Evolutionary conservation across 2,888 invertebrate species (phyloP).

Genomic region (Euclidia mi): DNA sequence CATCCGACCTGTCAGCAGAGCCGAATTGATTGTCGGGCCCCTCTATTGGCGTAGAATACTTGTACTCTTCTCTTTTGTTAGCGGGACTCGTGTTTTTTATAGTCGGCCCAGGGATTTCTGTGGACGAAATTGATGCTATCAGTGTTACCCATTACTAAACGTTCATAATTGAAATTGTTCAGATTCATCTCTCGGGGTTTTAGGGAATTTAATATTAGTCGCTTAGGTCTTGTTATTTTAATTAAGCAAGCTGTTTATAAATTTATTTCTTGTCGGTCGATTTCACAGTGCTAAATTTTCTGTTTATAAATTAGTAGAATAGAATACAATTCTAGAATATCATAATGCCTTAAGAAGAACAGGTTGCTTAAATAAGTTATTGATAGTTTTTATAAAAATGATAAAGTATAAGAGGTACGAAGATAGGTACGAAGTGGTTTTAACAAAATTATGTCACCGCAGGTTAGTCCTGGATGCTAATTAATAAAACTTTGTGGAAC

Average conservation of each 20-base stretch:
- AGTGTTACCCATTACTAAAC: slow-evolving; percentile 11
- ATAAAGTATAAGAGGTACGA: slow-evolving; percentile 1
- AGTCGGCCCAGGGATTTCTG: slow-evolving; percentile 95
- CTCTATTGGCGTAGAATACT: slow-evolving; percentile 81
- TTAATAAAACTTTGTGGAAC: slow-evolving; percentile 16
- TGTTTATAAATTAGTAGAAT: no score
- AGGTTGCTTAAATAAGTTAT: no score
- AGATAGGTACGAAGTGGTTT: not conserved
- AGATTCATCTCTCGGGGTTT: slow-evolving; percentile 6
- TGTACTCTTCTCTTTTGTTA: slow-evolving; percentile 89
- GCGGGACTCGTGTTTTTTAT: slow-evolving; percentile 88
- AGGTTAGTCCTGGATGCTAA: slow-evolving; percentile 2
- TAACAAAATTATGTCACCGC: not conserved
- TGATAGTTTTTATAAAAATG: not conserved
- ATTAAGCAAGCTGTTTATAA: slow-evolving; percentile 18
- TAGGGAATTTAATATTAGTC: slow-evolving; percentile 11
- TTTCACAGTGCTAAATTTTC: not conserved
- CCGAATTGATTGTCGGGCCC: slow-evolving; percentile 92
- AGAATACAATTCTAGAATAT: no score
- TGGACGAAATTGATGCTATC: slow-evolving; percentile 35
- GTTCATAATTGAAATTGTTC: slow-evolving; percentile 8
- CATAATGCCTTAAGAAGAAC: no score
- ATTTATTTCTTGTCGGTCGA: slow-evolving; percentile 7
- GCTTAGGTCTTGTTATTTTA: slow-evolving; percentile 10
- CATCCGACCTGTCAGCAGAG: slow-evolving; percentile 93